A percentile compares a stretch with the other conserved stretches of the same genome.
Evolutionary conservation across 2,888 invertebrate genomes (phyloP).

Genomic region (Aleiodes leptofemur): DNA sequence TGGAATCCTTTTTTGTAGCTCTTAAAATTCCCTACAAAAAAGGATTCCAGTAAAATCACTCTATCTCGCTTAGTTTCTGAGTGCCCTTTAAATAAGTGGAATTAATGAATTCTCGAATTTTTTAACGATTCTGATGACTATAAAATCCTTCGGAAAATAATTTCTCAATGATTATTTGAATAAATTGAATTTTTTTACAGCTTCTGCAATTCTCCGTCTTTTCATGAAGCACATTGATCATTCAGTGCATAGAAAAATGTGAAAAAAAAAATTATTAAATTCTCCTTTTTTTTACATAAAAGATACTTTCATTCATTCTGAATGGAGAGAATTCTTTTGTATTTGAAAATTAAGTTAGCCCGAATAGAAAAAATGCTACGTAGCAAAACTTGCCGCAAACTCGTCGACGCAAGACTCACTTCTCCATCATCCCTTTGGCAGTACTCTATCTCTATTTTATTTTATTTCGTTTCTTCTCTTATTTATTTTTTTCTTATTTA

Average conservation of each 20-base stretch:
- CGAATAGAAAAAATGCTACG: slow-evolving; percentile 47
- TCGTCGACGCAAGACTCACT: slow-evolving; percentile 37
- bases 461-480: slow-evolving; percentile 25
- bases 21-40: too few relatives aligned
- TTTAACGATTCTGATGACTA: too few relatives aligned
- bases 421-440: slow-evolving; percentile 12
- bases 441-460: slow-evolving; percentile 42
- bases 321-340: slow-evolving; percentile 60
- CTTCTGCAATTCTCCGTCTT: too few relatives aligned
- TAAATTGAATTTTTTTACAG: too few relatives aligned
- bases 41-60: too few relatives aligned
- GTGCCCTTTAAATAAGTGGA: too few relatives aligned
- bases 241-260: neutral
- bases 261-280: neutral
- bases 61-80: too few relatives aligned
- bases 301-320: slow-evolving; percentile 1
- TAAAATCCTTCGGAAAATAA: too few relatives aligned
- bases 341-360: slow-evolving; percentile 65
- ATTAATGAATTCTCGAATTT: too few relatives aligned
- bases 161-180: too few relatives aligned
- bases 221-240: neutral
- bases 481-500: slow-evolving; percentile 20
- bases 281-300: neutral
- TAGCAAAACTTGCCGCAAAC: slow-evolving; percentile 47
- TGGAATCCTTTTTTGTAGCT: too few relatives aligned